Base-by-base conservation (phyloP, 2,113 vertebrate species). In the Nansenia antarctica region DNA sequence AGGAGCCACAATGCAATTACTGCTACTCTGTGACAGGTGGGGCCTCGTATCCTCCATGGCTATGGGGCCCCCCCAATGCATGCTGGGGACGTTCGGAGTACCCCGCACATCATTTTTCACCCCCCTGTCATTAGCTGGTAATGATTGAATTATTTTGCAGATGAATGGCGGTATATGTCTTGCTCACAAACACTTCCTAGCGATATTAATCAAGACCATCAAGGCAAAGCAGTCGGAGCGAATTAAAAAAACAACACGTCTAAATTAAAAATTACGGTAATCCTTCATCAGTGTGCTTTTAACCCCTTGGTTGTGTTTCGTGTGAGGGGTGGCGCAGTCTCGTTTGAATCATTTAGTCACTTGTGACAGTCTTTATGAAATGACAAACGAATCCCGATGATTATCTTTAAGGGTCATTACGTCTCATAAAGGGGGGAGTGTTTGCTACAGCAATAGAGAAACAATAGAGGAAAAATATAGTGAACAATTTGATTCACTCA, bases 141-240 rank as follows among this genome's bases (percentile, higher is more conserved):
- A 98, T 98, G 96, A 98, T 98, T 98, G 95, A 96, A 96, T 98
- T 97, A 96, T 98, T 98, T 97, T 96, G 95, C 93, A 95, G 96
- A 98, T 99, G 95, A 96, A 97, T 96, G 92, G 91, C 90, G 87
- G 92, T 94, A 96, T 98, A 95, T 94, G 95, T 99, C 96, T 98
- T 94, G 94, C 96, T 98, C 96, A 96, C 93, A 96, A 96, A 95
- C 94, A 93, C 92, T 96, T 97, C 95, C 94, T 93, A 90, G 87
- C 86, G 91, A 81, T 95, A 98, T 99, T 97, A 96, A 99, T 99
- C 96, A 98, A 96, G 96, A 94, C 91, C 94, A 94, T 95, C 95
- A 95, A 95, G 94, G 94, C 94, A 94, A 94, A 93, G 92, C 91
- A 94, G 94, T 94, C 94, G 91, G 90, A 93, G 93, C 86, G 92